Conservation (phyloP, 1,140 invertebrate species). For the Branchinecta lindahli region DNA sequence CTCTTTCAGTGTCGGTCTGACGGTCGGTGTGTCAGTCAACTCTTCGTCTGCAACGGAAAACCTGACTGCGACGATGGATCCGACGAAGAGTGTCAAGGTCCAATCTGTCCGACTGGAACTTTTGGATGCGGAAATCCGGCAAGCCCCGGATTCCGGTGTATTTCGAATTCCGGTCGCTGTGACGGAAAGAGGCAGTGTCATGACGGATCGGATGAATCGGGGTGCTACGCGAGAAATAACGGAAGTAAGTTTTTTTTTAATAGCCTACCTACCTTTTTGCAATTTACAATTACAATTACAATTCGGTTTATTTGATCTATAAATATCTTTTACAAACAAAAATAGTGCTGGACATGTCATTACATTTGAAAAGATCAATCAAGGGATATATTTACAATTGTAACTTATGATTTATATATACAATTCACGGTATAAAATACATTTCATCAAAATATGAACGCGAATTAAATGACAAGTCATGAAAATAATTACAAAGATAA, state of each 20-base stretch:
- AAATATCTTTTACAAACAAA: no score
- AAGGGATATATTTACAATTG: no score
- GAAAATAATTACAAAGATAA: no score
- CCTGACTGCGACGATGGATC: conserved; percentile 49
- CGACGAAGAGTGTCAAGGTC: conserved; percentile 47
- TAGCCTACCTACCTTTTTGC: not conserved
- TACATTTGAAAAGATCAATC: no score
- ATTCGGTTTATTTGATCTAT: conserved; percentile 14
- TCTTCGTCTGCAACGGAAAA: conserved; percentile 56
- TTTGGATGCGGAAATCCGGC: conserved; percentile 27
- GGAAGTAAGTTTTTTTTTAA: conserved; percentile 22
- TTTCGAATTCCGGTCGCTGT: conserved; percentile 37
- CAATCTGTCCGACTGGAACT: conserved; percentile 14
- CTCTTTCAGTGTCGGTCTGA: conserved; percentile 28
- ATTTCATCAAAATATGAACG: no score
- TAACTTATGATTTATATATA: no score
- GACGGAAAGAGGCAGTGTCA: conserved; percentile 44
- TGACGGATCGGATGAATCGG: conserved; percentile 43
- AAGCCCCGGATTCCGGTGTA: conserved; percentile 38
- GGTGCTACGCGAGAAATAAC: conserved; percentile 4
- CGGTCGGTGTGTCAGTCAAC: conserved; percentile 50
- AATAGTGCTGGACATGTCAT: no score
- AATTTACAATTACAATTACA: not conserved
- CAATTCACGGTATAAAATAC: no score
- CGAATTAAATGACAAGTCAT: no score